phyloP scores from a whole-genome alignment of 2,797 vertebrate genomes.

The Anolis apletophallus region DNA sequence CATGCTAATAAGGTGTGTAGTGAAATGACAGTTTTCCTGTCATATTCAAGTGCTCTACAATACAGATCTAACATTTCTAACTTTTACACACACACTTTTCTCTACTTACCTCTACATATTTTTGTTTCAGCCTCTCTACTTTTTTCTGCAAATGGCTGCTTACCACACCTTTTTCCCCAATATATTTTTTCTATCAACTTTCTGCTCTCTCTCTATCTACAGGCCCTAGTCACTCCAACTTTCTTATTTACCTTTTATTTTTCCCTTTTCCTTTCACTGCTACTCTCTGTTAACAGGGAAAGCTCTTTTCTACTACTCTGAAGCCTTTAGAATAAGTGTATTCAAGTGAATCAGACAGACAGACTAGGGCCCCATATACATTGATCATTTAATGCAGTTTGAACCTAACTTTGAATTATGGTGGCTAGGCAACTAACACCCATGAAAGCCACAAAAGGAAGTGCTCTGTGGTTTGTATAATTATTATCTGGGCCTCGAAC shows the following conservation, averaged over 20 bases:
- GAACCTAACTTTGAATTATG: too few species aligned
- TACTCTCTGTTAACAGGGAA: neutral
- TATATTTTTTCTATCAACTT: neutral
- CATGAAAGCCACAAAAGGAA: too few species aligned
- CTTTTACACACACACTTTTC: neutral
- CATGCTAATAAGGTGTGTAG: neutral
- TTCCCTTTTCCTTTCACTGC: neutral
- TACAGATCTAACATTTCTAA: neutral
- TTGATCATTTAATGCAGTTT: too few species aligned
- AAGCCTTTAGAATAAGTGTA: neutral
- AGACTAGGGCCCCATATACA: neutral
- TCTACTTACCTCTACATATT: neutral
- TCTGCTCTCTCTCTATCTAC: neutral
- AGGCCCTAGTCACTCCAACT: neutral
- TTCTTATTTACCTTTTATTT: neutral
- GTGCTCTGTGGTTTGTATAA: too few species aligned
- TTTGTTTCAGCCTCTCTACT: neutral
- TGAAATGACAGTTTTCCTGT: neutral
- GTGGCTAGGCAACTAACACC: too few species aligned
- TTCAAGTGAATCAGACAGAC: neutral
- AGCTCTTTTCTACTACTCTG: neutral
- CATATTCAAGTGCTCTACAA: neutral
- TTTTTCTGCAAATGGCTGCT: neutral
- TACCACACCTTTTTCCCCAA: neutral
- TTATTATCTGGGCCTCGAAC: too few species aligned